phyloP scores from a whole-genome alignment of 1,140 invertebrate species.

The Ganaspis sp. region DNA sequence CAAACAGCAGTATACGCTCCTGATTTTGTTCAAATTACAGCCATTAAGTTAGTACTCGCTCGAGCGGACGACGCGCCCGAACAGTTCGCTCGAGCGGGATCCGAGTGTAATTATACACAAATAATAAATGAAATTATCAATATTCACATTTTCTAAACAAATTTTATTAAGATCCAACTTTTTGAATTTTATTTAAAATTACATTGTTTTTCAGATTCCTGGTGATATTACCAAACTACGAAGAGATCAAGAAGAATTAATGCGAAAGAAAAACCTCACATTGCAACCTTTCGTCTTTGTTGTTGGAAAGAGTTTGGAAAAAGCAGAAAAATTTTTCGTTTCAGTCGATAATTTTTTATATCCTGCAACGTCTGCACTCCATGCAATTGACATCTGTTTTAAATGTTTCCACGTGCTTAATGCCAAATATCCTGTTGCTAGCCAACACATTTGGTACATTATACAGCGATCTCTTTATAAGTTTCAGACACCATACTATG shows the following conservation, averaged over 20 bases:
- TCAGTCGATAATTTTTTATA: conserved; percentile 29
- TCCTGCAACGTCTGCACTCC: neutral
- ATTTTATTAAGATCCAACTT: neutral
- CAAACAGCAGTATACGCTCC: no score
- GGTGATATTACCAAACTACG: conserved; percentile 26
- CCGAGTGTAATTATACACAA: no score
- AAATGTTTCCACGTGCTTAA: conserved; percentile 26
- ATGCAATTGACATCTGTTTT: conserved; percentile 37
- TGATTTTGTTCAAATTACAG: no score
- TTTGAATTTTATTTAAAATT: neutral
- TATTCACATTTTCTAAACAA: no score
- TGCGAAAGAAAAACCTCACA: conserved; percentile 2
- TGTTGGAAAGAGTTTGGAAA: conserved; percentile 26
- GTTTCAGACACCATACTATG: conserved; percentile 27
- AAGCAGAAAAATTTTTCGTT: conserved; percentile 13
- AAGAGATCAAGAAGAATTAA: conserved; percentile 8
- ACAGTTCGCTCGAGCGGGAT: no score
- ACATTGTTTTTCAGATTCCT: conserved; percentile 20
- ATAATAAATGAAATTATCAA: no score
- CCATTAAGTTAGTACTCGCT: no score
- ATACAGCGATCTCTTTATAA: conserved; percentile 36
- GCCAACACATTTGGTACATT: conserved; percentile 37
- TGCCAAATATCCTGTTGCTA: conserved; percentile 23
- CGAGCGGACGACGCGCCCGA: no score
- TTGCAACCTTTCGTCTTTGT: conserved; percentile 41